Percentiles rank a stretch among this genome's conserved stretches.
These are phyloP conservation scores for Syndactyla subalaris DNA, from an alignment of 2,797 vertebrate genomes.

Conservation along the genomic window DNA sequence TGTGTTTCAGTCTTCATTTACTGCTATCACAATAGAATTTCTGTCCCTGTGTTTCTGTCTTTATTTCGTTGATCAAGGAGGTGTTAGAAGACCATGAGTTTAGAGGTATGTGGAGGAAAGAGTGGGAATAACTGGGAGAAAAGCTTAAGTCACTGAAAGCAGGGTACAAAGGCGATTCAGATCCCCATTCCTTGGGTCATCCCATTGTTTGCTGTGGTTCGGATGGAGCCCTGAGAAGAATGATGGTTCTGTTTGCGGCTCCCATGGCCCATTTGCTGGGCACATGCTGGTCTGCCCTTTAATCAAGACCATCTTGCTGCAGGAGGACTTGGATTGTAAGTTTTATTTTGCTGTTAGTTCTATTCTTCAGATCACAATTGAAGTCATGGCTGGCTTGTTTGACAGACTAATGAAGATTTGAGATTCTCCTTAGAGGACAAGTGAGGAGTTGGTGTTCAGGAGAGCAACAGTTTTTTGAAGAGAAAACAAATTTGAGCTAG, in stretches of 20 bases:
- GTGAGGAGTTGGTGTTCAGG: not conserved
- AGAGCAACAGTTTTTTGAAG: not conserved
- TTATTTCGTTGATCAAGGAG: not conserved
- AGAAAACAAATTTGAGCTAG: not conserved
- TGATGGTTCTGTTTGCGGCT: not conserved
- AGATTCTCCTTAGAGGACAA: not conserved
- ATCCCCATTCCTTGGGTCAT: not conserved
- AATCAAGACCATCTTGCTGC: not conserved
- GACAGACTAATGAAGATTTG: not conserved
- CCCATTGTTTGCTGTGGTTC: not conserved
- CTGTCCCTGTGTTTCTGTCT: not conserved
- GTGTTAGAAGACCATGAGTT: not conserved
- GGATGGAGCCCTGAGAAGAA: not conserved
- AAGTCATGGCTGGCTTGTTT: not conserved
- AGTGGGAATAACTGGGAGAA: not conserved
- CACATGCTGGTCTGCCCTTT: not conserved
- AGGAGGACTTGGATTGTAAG: not conserved
- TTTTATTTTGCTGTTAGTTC: not conserved
- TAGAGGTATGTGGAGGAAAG: not conserved
- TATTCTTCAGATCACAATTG: not conserved
- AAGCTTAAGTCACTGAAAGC: not conserved
- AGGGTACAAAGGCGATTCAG: not conserved
- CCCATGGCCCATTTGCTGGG: not conserved
- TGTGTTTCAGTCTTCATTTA: not conserved
- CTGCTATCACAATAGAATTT: not conserved